These are phyloP conservation scores for Lasioglossum calceatum DNA, from an alignment of 2,888 invertebrate species.

Conservation along the genomic window DNA sequence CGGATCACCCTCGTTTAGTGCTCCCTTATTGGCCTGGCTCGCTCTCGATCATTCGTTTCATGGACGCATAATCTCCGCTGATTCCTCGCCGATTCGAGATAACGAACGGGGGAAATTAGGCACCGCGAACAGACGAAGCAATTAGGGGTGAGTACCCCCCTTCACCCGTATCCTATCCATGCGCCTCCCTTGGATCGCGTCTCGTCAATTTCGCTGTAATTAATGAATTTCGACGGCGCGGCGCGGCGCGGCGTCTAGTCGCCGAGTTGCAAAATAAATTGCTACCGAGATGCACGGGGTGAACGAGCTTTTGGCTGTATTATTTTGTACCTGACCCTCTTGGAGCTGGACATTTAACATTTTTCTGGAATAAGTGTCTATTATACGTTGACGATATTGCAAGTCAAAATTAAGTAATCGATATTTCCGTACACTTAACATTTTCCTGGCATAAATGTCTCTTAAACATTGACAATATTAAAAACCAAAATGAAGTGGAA, in stretches of 20 bases:
- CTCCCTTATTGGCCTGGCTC: background rate
- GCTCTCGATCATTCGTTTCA: background rate
- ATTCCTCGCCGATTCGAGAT: constrained; percentile 9
- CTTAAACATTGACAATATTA: too few species aligned
- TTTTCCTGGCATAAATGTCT: too few species aligned
- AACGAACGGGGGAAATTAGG: constrained; percentile 11
- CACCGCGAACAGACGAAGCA: constrained; percentile 10
- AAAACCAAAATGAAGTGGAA: too few species aligned
- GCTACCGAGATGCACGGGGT: background rate
- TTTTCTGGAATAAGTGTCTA: too few species aligned
- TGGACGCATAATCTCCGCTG: background rate
- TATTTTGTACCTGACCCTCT: background rate
- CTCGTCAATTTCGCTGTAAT: constrained; percentile 9
- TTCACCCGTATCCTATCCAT: background rate
- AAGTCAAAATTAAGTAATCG: too few species aligned
- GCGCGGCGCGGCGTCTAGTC: background rate
- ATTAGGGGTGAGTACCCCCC: background rate
- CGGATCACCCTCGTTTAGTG: background rate
- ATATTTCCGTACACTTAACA: too few species aligned
- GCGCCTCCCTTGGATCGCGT: background rate
- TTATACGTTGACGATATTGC: too few species aligned
- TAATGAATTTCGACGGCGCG: background rate
- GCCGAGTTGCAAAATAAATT: background rate
- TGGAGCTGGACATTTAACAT: too few species aligned
- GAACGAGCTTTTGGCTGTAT: background rate